Conservation (phyloP, 37 sponge, comb jelly and placozoan species). For the Spongilla lacustris region DNA sequence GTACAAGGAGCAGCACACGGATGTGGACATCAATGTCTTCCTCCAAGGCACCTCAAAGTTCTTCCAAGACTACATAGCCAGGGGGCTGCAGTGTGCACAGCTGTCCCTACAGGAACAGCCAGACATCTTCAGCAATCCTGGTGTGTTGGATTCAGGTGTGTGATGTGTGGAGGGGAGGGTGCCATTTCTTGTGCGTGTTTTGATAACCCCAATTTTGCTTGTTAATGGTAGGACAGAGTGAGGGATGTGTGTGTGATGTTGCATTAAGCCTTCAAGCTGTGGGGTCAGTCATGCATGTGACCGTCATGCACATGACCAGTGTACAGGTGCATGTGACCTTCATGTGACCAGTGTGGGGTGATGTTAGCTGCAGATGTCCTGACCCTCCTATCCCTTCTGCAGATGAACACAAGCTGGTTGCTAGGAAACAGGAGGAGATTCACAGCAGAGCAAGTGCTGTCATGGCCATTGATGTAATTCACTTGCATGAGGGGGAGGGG, state of each 20-base stretch:
- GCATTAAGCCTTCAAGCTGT: not conserved
- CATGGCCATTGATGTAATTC: slow-evolving; percentile 12
- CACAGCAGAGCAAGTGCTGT: not conserved
- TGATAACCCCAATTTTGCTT: too few relatives aligned
- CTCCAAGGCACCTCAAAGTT: not conserved
- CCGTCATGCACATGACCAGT: too few relatives aligned
- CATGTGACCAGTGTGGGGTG: too few relatives aligned
- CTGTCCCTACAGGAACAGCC: not conserved
- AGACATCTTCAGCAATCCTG: too few relatives aligned
- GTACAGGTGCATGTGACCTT: not conserved
- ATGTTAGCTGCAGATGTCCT: too few relatives aligned
- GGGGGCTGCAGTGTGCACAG: slow-evolving; percentile 40
- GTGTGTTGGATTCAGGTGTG: too few relatives aligned
- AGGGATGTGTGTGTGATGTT: too few relatives aligned
- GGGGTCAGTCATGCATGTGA: not conserved
- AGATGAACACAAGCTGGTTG: slow-evolving; percentile 3
- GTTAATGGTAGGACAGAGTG: too few relatives aligned
- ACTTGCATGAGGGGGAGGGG: not conserved
- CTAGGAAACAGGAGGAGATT: not conserved
- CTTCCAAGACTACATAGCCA: slow-evolving; percentile 51
- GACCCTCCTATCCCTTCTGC: not conserved
- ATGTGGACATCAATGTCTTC: slow-evolving; percentile 40
- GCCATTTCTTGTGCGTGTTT: not conserved
- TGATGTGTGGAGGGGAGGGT: not conserved
- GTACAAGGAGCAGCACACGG: slow-evolving; percentile 43